These are phyloP conservation scores for Nomada goodeniana DNA, from an alignment of 2,888 invertebrate genomes.

Conservation along the genomic window DNA sequence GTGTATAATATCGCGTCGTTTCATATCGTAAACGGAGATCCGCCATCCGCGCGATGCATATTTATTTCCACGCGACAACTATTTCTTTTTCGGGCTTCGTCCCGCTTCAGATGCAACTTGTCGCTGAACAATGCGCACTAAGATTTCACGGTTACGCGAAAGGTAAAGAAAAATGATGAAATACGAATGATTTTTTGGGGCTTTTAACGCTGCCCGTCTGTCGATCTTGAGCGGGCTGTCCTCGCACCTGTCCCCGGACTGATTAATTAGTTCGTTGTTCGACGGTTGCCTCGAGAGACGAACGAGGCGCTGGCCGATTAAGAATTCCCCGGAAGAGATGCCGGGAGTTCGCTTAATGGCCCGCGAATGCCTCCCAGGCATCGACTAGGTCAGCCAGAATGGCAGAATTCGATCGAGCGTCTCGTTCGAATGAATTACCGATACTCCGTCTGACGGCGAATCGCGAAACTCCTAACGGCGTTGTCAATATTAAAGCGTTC, in stretches of 20 bases:
- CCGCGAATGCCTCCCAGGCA: slow-evolving; percentile 19
- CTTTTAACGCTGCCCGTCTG: not conserved
- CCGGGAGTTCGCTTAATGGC: slow-evolving; percentile 39
- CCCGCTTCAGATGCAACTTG: no score
- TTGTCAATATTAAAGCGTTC: no score
- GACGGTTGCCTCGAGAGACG: slow-evolving; percentile 19
- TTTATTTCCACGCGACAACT: slow-evolving; percentile 7
- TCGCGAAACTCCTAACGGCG: no score
- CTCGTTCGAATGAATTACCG: not conserved
- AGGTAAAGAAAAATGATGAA: not conserved
- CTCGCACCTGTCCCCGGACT: not conserved
- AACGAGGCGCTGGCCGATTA: slow-evolving; percentile 40
- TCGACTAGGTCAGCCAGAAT: slow-evolving; percentile 5
- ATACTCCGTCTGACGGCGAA: not conserved
- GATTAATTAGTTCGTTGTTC: slow-evolving; percentile 40
- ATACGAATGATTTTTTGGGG: not conserved
- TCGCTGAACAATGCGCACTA: no score
- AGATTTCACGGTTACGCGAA: no score
- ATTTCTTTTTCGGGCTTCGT: no score
- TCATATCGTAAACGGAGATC: slow-evolving; percentile 42
- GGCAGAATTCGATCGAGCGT: not conserved
- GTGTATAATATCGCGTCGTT: slow-evolving; percentile 63
- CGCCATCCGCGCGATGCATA: slow-evolving; percentile 1
- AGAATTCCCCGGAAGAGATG: slow-evolving; percentile 19
- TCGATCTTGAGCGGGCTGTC: not conserved